Percentiles rank a stretch among this genome's conserved stretches.
phyloP scores from a whole-genome alignment of 2,113 vertebrate genomes.

The Coracopsis vasa region DNA sequence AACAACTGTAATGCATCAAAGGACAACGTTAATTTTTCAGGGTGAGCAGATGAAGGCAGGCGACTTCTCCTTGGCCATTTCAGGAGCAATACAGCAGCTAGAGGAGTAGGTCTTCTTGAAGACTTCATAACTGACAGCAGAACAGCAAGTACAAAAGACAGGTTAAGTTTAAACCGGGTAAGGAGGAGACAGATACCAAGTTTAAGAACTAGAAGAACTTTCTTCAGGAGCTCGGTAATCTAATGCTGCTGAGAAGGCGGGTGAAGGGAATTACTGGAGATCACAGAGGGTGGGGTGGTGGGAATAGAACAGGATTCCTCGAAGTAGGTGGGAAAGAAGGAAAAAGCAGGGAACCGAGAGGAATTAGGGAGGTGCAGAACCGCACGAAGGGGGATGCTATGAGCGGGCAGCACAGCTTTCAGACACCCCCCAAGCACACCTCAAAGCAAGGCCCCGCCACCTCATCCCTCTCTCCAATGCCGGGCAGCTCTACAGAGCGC shows the following conservation, averaged over 20 bases:
- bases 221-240: background rate
- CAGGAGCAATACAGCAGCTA: background rate
- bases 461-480: background rate
- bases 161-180: background rate
- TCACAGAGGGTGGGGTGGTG: fast-evolving
- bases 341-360: background rate
- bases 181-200: background rate
- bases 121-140: background rate
- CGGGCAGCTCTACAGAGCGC: background rate
- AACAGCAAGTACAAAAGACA: background rate
- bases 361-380: fast-evolving
- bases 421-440: no score
- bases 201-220: background rate
- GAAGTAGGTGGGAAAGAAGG: background rate
- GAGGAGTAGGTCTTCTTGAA: background rate
- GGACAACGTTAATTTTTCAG: fast-evolving
- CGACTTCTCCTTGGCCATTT: background rate
- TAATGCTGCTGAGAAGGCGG: background rate
- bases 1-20: background rate
- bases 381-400: no score
- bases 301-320: background rate
- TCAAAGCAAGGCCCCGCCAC: background rate
- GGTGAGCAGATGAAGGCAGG: background rate
- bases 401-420: no score
- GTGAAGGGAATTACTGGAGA: background rate